A percentile compares a stretch with the other conserved stretches of the same genome.
These are phyloP conservation scores for Helobdella robusta DNA, from an alignment of 2,888 invertebrate species.

Conservation along the genomic window DNA sequence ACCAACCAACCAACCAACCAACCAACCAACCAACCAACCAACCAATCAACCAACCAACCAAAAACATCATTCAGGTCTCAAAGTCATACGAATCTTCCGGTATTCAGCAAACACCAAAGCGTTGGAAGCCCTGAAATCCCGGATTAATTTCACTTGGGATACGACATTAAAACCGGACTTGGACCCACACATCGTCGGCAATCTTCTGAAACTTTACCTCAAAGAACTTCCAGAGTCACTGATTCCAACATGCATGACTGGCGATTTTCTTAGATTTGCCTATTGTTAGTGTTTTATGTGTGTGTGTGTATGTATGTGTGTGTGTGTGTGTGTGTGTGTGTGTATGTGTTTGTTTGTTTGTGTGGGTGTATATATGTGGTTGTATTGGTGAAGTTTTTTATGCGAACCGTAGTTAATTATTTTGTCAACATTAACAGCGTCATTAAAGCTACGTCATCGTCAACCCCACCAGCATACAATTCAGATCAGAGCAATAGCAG, in stretches of 20 bases:
- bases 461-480: background rate
- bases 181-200: background rate
- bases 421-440: too few relatives aligned
- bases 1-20: background rate
- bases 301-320: too few relatives aligned
- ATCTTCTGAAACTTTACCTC: slow-evolving; percentile 12
- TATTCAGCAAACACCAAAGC: slow-evolving; percentile 7
- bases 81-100: slow-evolving; percentile 7
- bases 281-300: too few relatives aligned
- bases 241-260: slow-evolving; percentile 5
- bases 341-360: too few relatives aligned
- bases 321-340: too few relatives aligned
- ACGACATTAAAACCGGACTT: background rate
- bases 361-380: too few relatives aligned
- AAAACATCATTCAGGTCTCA: slow-evolving; percentile 13
- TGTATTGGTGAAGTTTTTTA: too few relatives aligned
- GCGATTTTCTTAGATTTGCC: background rate
- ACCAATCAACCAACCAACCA: background rate
- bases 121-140: slow-evolving; percentile 1
- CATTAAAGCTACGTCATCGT: too few relatives aligned
- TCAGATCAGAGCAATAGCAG: background rate
- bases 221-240: slow-evolving; percentile 15
- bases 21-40: background rate
- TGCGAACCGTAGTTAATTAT: too few relatives aligned
- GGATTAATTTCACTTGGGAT: background rate